phyloP scores from a whole-genome alignment of 2,888 invertebrate species.

The Dasypolia templi region DNA sequence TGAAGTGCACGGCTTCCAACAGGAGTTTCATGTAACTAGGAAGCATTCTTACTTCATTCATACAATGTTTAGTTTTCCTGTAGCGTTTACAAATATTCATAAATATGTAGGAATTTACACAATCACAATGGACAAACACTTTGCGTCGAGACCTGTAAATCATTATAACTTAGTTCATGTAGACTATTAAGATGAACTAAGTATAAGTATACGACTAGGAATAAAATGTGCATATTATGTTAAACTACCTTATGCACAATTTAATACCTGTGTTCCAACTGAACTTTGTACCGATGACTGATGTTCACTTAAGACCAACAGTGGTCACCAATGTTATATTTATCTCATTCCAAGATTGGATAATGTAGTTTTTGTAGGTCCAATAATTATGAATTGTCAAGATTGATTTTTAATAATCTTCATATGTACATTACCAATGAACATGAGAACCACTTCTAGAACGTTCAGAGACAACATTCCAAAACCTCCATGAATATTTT shows the following conservation, averaged over 20 bases:
- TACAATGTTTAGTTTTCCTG: not conserved
- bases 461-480: conserved; percentile 37
- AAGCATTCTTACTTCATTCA: conserved; percentile 18
- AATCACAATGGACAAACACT: conserved; percentile 35
- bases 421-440: conserved; percentile 5
- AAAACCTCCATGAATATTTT: conserved; percentile 37
- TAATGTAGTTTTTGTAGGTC: not conserved
- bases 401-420: conserved; percentile 34
- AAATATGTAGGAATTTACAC: conserved; percentile 38
- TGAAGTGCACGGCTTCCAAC: conserved; percentile 12
- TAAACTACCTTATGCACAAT: conserved; percentile 45
- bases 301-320: too few relatives aligned
- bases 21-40: conserved; percentile 35
- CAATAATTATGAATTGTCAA: conserved; percentile 19
- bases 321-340: not conserved
- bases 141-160: conserved; percentile 42
- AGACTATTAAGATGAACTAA: too few relatives aligned
- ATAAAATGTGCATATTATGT: conserved; percentile 51
- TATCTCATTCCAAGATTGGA: conserved; percentile 3
- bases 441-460: conserved; percentile 19
- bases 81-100: conserved; percentile 4
- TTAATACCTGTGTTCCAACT: conserved; percentile 34
- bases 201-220: too few relatives aligned
- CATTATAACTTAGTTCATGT: conserved; percentile 43
- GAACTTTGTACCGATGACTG: conserved; percentile 51